Conservation (phyloP, 2,888 invertebrate species). For the Pristionchus japonicus region DNA sequence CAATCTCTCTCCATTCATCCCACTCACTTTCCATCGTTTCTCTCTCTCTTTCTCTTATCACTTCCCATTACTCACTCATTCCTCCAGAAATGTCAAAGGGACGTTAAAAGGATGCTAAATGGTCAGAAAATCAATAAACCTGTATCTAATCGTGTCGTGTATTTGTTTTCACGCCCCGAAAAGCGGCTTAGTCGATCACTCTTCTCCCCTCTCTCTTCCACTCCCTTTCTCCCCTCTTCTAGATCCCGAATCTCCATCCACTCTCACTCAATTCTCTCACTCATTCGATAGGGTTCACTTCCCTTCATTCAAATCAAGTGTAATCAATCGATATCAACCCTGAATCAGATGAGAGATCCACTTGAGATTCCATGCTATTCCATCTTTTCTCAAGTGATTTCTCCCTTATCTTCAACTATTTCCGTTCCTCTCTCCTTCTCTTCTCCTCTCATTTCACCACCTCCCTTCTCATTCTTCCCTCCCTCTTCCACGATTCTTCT, state of each 20-base stretch:
- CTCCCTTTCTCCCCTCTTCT: neutral
- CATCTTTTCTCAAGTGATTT: neutral
- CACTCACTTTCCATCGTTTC: neutral
- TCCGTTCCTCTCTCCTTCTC: neutral
- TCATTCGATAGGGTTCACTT: neutral
- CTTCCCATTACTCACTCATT: neutral
- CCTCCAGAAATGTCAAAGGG: neutral
- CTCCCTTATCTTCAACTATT: neutral
- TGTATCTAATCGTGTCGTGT: neutral
- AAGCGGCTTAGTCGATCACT: constrained; percentile 29
- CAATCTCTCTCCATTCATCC: neutral
- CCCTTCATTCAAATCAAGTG: neutral
- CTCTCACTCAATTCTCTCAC: neutral
- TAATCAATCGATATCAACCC: neutral
- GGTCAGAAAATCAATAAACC: neutral
- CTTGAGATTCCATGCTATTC: neutral
- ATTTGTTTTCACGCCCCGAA: constrained; percentile 2
- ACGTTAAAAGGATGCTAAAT: neutral
- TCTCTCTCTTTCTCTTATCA: neutral
- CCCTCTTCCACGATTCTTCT: neutral
- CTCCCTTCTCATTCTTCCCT: too few species aligned
- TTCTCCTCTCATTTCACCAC: too few species aligned
- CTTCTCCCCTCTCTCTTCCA: neutral
- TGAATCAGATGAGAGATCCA: too few species aligned
- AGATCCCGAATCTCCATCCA: constrained; percentile 14